phyloP scores from a whole-genome alignment of 2,888 invertebrate species.

The Torymus aiolomorphi region DNA sequence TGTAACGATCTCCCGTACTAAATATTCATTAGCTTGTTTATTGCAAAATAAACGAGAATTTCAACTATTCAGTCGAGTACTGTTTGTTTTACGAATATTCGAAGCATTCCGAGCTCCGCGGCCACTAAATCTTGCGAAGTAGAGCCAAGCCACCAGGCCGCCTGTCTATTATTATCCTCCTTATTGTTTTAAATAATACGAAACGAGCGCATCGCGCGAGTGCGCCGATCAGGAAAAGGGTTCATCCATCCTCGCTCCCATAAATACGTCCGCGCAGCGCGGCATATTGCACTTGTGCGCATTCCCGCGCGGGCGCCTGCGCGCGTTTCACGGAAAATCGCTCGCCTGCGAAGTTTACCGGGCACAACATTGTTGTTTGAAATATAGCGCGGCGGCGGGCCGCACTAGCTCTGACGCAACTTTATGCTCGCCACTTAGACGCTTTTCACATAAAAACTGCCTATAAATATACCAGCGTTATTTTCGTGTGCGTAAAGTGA shows the following conservation, averaged over 20 bases:
- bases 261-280: conserved; percentile 57
- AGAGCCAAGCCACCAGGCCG: too few relatives aligned
- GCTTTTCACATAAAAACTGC: conserved; percentile 64
- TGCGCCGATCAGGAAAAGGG: conserved; percentile 49
- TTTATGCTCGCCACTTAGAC: conserved; percentile 65
- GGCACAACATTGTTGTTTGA: conserved; percentile 61
- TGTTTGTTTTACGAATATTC: too few relatives aligned
- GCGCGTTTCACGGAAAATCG: conserved; percentile 35
- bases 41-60: too few relatives aligned
- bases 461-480: conserved; percentile 67
- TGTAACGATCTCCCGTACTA: too few relatives aligned
- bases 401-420: conserved; percentile 60
- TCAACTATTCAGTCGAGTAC: too few relatives aligned
- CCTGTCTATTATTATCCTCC: conserved; percentile 12
- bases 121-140: too few relatives aligned
- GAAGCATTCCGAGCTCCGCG: too few relatives aligned
- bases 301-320: conserved; percentile 56
- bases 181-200: conserved; percentile 28
- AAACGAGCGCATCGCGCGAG: neutral
- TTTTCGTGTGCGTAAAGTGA: conserved; percentile 63
- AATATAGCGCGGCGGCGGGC: conserved; percentile 54
- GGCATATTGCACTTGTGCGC: neutral
- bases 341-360: conserved; percentile 3
- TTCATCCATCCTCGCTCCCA: conserved; percentile 53
- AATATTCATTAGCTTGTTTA: too few relatives aligned